These are phyloP conservation scores for Drosophila phalerata DNA, from an alignment of 2,888 invertebrate species.

Conservation along the genomic window DNA sequence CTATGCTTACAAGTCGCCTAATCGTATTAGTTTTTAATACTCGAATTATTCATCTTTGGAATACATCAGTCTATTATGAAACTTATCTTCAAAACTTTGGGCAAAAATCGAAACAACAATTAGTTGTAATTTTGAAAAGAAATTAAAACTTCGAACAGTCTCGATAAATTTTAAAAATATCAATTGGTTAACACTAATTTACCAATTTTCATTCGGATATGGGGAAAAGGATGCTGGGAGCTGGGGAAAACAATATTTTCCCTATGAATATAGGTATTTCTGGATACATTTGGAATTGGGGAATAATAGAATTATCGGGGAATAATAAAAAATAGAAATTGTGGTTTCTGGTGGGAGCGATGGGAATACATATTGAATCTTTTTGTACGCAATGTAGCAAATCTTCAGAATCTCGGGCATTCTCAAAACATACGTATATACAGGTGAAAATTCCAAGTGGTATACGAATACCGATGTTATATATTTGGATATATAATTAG, in stretches of 20 bases:
- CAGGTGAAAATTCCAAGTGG: neutral
- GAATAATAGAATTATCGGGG: neutral
- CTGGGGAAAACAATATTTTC: neutral
- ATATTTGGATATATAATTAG: conserved; percentile 20
- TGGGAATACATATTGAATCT: neutral
- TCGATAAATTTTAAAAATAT: neutral
- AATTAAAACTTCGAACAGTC: neutral
- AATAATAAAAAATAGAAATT: neutral
- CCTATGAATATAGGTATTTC: neutral
- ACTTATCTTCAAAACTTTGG: neutral
- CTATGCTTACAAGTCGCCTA: neutral
- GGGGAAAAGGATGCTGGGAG: neutral
- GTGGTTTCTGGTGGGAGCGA: neutral
- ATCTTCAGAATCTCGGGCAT: neutral
- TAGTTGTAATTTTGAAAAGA: neutral
- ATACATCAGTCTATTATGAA: neutral
- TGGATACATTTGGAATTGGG: neutral
- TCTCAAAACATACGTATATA: neutral
- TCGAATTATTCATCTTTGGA: neutral
- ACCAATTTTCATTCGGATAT: neutral
- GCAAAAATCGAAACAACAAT: neutral
- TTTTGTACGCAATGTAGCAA: neutral
- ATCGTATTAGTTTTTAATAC: neutral
- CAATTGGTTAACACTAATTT: neutral
- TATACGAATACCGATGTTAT: neutral